Base-by-base conservation (phyloP, 2,797 vertebrate species). In the Zenarchopterus dispar region DNA sequence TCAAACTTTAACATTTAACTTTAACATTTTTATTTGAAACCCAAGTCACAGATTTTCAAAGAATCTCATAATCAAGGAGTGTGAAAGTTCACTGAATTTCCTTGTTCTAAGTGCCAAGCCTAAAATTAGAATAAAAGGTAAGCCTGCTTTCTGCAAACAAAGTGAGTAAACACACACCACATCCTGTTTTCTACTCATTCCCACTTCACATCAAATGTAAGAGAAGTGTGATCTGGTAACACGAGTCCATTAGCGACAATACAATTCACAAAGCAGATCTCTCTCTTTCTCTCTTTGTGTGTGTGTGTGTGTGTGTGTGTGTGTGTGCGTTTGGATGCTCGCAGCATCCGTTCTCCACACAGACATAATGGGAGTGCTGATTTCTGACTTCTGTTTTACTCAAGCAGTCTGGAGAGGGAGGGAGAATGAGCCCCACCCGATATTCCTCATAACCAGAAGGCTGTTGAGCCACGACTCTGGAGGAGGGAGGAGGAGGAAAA, bases 401-500 rank as follows among this genome's bases (percentile, higher is more conserved):
- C 48, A 45, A 54, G 39, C 19, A n/a, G 46, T 21, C 22, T 31
- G 28, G 23, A 11, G 53, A 57, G 57, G 39, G 68, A 62, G 19
- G 60, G 22, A 72, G 77, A 56, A n/a, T 39, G 39, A 67, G 83
- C 87, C 89, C 81, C 87, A 88, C 86, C 86, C 86, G n/a, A 67
- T 67, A 56, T 66, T 70, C 52, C 65, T 61, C 50, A 44, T 7
- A 44, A 56, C 59, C 73, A 56, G n/a, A 39, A 72, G 63, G 28
- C 51, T 81, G 71, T 80, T 58, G 56, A 75, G 47, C 51, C 50
- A 0, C 18, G 28, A 24, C 17, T 53, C 7, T 3, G 13, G 15
- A 23, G 6, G 22, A 22, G 2, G 19, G 15, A 47, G 22, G 1
- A 15, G 15, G 21, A 22, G 22, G 21, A 73, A 45, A 54, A 77